Base-by-base conservation (phyloP, 2,113 vertebrate genomes). In the Hylia prasina region DNA sequence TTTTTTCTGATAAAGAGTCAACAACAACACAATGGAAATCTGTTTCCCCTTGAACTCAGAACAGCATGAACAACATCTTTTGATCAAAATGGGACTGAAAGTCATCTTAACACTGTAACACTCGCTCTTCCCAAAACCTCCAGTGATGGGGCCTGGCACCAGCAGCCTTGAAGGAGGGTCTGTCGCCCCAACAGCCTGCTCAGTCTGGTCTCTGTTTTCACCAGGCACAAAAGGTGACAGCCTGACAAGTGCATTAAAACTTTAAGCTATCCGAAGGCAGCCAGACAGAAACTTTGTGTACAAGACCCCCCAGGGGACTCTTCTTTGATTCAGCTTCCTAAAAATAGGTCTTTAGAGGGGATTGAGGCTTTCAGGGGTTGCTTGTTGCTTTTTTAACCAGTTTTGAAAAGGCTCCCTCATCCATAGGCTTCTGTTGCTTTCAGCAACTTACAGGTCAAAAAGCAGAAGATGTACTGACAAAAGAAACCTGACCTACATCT, bases 121-220 rank as follows among this genome's bases (percentile, higher is more conserved):
- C 1, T 64, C 10, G 44, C n/a, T 60, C 76, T 56, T 64, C 50
- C 60, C 54, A 77, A 82, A 77, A 8, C 25, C 37, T 65, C 23
- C 47, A 28, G 42, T 25, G 53, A 33, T 48, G 6, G 37, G 30
- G 53, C 13, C 61, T 56, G 60, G 58, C 71, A 57, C 12, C 44
- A 85, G 35, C 22, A 92, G 57, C 44, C 44, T 30, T 6, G 2
- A 54, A 71, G 82, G 40, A 79, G 39, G 33, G 35, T 39, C 37
- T 3, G 6, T 35, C 39, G 70, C 69, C 9, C 35, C 0, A 11
- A 13, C 0, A 4, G 12, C 30, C 58, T 0, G 0, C 72, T n/a
- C 71, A 27, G 27, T 3, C 76, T 23, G 16, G 8, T 31, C 69
- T 35, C n/a, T 31, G 35, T 7, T 75, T 78, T 71, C 90, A 64